A percentile compares a stretch with the other conserved stretches of the same genome.
Conservation (phyloP, 2,888 invertebrate genomes). For the Melanostoma scalare region DNA sequence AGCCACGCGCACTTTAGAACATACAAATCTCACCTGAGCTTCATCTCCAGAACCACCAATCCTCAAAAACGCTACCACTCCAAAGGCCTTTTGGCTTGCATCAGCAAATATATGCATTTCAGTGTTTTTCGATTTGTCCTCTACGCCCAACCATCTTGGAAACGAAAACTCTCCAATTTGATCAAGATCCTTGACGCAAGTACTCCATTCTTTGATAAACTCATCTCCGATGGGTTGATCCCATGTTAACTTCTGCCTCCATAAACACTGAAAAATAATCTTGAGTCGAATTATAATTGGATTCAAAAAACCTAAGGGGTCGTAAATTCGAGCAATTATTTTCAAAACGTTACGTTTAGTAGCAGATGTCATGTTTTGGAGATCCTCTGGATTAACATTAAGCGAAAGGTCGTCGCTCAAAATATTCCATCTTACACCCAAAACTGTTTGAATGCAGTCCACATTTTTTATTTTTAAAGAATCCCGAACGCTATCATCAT, state of each 20-base stretch:
- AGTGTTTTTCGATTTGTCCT: background rate
- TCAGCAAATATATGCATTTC: constrained; percentile 16
- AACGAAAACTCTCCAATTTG: background rate
- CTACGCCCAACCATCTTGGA: background rate
- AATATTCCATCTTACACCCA: constrained; percentile 1
- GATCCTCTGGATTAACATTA: background rate
- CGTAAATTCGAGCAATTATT: background rate
- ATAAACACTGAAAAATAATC: background rate
- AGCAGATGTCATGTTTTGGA: background rate
- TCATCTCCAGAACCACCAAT: background rate
- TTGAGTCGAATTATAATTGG: background rate
- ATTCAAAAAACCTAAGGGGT: background rate
- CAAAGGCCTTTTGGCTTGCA: constrained; percentile 22
- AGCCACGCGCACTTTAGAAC: constrained; percentile 7
- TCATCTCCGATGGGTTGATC: background rate
- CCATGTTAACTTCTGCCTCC: background rate
- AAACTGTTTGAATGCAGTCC: background rate
- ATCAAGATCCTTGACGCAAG: too few species aligned
- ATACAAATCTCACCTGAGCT: constrained; percentile 4
- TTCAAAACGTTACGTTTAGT: constrained; percentile 3
- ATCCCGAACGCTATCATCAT: too few species aligned
- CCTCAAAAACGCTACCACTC: constrained; percentile 8
- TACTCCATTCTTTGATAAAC: too few species aligned
- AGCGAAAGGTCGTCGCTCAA: background rate
- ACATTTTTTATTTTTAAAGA: too few species aligned